Base-by-base conservation (phyloP, 1,140 invertebrate genomes). In the Drosophila equinoxialis region DNA sequence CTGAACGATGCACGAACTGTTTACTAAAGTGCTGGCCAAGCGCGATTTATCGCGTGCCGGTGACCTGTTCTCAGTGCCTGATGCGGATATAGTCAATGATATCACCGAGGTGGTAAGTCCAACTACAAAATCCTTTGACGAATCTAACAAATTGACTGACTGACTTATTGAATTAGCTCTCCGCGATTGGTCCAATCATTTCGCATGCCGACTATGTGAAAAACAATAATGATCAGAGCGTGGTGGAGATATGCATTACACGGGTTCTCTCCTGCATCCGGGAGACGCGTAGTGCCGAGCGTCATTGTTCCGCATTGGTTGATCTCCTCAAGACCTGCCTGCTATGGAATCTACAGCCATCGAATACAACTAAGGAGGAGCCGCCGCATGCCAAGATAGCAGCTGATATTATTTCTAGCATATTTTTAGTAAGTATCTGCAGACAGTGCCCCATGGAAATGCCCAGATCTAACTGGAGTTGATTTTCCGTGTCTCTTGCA, bases 341-440 rank as follows among this genome's bases (percentile, higher is more conserved):
- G 39, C 95, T 96, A 89, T 96, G 98, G 93, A 97, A 97, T 92
- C 94, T 98, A 67, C 96, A 96, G 92, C 96, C 97, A 1, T 86
- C 93, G 6, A 94, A 95, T n/a, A 92, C 93, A 51, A 93, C 94
- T 54, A 96, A 97, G 93, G 96, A 97, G 87, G 97, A 98, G 93
- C 97, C 97, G 10, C 97, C 98, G 6, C 97, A 98, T 94, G 97
- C 97, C 17, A 98, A 98, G 94, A 98, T 99, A 84, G 97, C 97
- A 6, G 97, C 96, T 55, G 98, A 98, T 93, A 95, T 98, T 59
- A 96, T 98, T 80, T 97, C 97, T 60, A 98, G 97, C 93, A 96
- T 99, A 91, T 98, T 99, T 93, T 93, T 98, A 93, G 97, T 98
- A 93, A 94, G 93, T 93, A 7, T 1, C 0, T 13, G 61, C 39